Evolutionary conservation across 2,797 vertebrate genomes (phyloP), one percentile per base, ranked within the genome.

Genomic region (Sebastes taczanowskii): DNA sequence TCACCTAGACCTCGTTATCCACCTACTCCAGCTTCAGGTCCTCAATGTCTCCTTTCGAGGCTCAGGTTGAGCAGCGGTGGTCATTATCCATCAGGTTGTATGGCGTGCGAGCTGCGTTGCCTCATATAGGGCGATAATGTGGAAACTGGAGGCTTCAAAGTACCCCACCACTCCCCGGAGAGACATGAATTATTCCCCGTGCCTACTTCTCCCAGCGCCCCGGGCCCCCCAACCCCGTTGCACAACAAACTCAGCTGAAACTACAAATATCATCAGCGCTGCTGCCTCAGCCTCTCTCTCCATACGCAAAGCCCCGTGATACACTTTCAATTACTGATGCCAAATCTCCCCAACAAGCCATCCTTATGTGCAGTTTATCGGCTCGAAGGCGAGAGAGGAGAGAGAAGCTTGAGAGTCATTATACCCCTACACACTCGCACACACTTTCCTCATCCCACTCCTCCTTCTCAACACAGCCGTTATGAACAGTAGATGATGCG

Each of bases 281-380:
- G 79, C 84, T 55, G 42, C 42, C 42, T 69, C 77, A 65, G 84
- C 83, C 79, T 81, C 86, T 80, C 74, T 22, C 52, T 53, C 46
- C 18, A 52, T 7, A 46, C 23, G 46, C 83, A 76, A 61, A 80
- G 73, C 84, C 73, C 74, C 73, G 67, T 77, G 83, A 90, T 86
- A 86, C 86, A 90, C 90, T 84, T 90, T 92, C 91, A 91, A 91
- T 92, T 91, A 92, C 91, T 4, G 59, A 83, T 78, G 83, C 83
- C 90, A 85, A 87, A 85, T 89, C 85, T 84, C 63, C 79, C 81
- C 84, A 91, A 91, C 86, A 89, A 82, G 84, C 73, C 35, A 70
- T 92, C 82, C 88, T 91, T 63, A 81, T 89, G 88, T 81, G 90
- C 86, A 80, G 87, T 91, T 92, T 91, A 86, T 88, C 75, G 55